Conservation (phyloP, 1,140 invertebrate species). For the Nasonia longicornis region DNA sequence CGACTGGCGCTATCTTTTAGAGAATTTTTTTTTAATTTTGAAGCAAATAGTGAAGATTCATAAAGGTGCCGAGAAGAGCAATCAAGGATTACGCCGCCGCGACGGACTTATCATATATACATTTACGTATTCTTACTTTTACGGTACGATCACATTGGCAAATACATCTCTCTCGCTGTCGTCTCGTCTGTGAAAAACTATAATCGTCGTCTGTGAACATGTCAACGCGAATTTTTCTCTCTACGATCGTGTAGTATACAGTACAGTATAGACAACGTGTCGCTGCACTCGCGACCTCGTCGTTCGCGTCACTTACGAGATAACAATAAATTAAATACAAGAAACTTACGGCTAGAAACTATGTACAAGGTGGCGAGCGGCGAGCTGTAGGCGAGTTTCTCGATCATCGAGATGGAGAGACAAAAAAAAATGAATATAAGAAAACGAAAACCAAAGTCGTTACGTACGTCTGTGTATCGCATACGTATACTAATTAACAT, state of each 20-base stretch:
- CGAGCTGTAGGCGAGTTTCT: conserved; percentile 22
- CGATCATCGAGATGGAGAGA: background rate
- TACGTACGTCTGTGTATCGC: background rate
- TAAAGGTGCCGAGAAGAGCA: background rate
- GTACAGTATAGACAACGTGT: background rate
- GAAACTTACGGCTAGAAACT: conserved; percentile 30
- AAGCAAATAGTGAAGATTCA: background rate
- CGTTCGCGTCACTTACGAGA: conserved; percentile 29
- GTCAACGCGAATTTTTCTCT: background rate
- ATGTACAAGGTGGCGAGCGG: conserved; percentile 48
- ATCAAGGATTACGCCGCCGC: background rate
- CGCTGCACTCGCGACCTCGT: conserved; percentile 36
- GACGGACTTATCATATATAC: background rate
- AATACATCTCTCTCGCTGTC: background rate
- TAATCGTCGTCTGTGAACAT: background rate
- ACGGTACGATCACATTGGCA: background rate
- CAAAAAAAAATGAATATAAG: background rate
- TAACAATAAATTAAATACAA: conserved; percentile 44
- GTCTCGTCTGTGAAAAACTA: background rate
- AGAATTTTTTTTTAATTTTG: background rate
- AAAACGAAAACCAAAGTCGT: background rate
- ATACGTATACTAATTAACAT: background rate
- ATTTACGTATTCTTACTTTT: background rate
- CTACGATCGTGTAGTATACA: background rate
- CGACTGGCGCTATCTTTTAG: no score